Evolutionary conservation across 2,113 vertebrate genomes (phyloP).

Genomic region (Carassius auratus): DNA sequence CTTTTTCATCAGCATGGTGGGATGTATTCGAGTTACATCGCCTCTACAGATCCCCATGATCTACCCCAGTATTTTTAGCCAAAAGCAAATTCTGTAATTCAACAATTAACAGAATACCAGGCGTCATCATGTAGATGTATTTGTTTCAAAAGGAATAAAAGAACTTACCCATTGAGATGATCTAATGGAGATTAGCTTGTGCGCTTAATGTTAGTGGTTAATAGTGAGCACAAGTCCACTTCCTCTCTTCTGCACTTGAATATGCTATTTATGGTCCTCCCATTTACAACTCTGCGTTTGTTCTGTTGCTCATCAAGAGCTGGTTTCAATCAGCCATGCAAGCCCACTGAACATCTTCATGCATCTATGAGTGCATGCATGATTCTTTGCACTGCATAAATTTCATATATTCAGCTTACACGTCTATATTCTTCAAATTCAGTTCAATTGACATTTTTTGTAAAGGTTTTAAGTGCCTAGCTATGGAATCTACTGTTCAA

Average conservation of each 20-base stretch:
- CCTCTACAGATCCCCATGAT: background rate
- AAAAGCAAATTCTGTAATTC: background rate
- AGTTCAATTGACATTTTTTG: background rate
- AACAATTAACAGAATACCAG: background rate
- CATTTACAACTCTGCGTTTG: conserved; percentile 30
- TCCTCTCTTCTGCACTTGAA: conserved; percentile 53
- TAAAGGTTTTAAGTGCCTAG: background rate
- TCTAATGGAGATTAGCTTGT: conserved; percentile 24
- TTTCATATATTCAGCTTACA: background rate
- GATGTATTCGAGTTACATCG: background rate
- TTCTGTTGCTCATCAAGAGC: background rate
- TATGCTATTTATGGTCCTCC: conserved; percentile 53
- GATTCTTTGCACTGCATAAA: background rate
- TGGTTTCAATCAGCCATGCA: background rate
- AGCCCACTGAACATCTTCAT: background rate
- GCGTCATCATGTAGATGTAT: background rate
- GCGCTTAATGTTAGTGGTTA: conserved; percentile 40
- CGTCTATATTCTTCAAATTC: background rate
- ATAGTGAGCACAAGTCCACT: conserved; percentile 47
- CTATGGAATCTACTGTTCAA: no score
- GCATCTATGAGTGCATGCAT: background rate
- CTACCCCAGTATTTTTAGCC: background rate
- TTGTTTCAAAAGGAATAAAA: background rate
- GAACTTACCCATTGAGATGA: conserved; percentile 60
- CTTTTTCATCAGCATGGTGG: background rate